phyloP scores from a whole-genome alignment of 2,113 vertebrate genomes.

The Oryzias curvinotus region DNA sequence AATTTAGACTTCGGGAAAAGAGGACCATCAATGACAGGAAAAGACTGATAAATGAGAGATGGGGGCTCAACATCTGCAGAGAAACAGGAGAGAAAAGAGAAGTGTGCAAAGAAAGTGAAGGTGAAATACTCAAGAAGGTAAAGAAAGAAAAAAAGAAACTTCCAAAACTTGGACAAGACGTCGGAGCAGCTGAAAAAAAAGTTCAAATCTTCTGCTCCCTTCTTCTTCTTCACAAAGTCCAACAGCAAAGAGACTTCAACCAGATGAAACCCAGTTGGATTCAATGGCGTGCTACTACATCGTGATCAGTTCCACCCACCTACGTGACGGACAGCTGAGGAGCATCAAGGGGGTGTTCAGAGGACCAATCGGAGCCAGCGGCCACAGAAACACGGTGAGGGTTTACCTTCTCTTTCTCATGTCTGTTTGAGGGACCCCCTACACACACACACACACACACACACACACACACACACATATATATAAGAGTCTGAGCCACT shows the following conservation, averaged over 20 bases:
- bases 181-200: conserved; percentile 24
- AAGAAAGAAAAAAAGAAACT: conserved; percentile 21
- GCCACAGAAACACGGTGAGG: conserved; percentile 88
- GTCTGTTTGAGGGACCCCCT: not conserved
- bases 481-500: not conserved
- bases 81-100: conserved; percentile 54
- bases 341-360: conserved; percentile 99
- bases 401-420: not conserved
- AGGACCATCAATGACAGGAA: conserved; percentile 33
- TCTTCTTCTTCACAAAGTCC: conserved; percentile 30
- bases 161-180: conserved; percentile 59
- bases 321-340: conserved; percentile 95
- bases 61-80: conserved; percentile 53
- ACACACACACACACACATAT: too few relatives aligned
- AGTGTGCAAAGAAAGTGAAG: conserved; percentile 18
- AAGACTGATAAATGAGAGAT: conserved; percentile 61
- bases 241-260: conserved; percentile 10
- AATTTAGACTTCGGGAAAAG: conserved; percentile 63
- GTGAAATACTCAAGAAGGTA: conserved; percentile 50
- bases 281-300: conserved; percentile 99
- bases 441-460: not conserved
- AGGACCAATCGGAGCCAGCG: conserved; percentile 89
- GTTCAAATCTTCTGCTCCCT: conserved; percentile 9
- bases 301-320: conserved; percentile 97
- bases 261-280: conserved; percentile 53